phyloP scores from a whole-genome alignment of 2,113 vertebrate genomes.

The Antechinus flavipes region DNA sequence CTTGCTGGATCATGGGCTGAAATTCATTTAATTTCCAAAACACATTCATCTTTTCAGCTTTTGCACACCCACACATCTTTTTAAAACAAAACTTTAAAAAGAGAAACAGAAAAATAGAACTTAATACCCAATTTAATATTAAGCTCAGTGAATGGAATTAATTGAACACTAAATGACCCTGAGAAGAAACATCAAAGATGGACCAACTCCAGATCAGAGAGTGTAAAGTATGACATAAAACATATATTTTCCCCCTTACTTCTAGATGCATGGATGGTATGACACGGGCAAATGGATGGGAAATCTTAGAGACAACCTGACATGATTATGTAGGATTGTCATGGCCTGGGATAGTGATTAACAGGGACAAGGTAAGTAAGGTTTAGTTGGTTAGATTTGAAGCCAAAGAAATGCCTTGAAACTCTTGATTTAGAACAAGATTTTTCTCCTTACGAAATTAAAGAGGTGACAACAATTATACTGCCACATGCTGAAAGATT shows the following conservation, averaged over 20 bases:
- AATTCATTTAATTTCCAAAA: neutral
- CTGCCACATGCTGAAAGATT: conserved; percentile 47
- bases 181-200: conserved; percentile 41
- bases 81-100: neutral
- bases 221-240: conserved; percentile 2
- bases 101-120: neutral
- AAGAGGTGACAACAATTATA: conserved; percentile 45
- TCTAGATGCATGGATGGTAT: neutral
- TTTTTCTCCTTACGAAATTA: conserved; percentile 57
- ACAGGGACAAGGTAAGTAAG: neutral
- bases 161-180: conserved; percentile 26
- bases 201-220: conserved; percentile 26
- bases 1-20: neutral
- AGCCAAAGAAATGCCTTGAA: conserved; percentile 30
- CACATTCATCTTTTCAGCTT: neutral
- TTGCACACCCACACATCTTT: neutral
- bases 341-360: neutral
- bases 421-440: conserved; percentile 51
- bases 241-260: neutral
- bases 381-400: conserved; percentile 1
- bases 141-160: conserved; percentile 31
- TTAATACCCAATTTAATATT: neutral
- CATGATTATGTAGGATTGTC: neutral
- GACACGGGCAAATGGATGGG: conserved; percentile 17
- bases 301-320: neutral